Conservation (phyloP, 53 echinoderm and acorn worm species). For the Zoroaster sp. region DNA sequence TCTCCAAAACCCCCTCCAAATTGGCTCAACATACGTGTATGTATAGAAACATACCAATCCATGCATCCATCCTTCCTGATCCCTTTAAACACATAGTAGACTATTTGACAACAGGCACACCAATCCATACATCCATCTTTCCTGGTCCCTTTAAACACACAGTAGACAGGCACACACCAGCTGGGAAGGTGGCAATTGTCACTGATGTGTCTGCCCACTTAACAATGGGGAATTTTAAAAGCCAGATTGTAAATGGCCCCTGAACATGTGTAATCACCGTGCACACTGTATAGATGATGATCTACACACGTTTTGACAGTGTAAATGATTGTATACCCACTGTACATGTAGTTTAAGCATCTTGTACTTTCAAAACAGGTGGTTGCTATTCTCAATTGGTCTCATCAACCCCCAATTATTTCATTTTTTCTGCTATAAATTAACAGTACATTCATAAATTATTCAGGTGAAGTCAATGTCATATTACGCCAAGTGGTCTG, state of each 20-base stretch:
- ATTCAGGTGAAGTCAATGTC: not conserved
- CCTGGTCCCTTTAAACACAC: constrained; percentile 8
- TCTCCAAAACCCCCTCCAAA: no score
- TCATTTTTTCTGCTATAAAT: no score
- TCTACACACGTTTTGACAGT: not conserved
- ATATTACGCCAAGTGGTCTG: no score
- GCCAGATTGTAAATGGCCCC: constrained; percentile 49
- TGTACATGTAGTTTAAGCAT: not conserved
- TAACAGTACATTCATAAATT: not conserved
- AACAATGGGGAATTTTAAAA: constrained; percentile 13
- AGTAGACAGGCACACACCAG: constrained; percentile 13
- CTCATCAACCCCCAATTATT: not conserved
- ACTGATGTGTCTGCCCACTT: constrained; percentile 35
- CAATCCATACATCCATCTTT: not conserved
- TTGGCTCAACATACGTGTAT: no score
- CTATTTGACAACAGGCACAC: not conserved
- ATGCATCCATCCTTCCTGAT: not conserved
- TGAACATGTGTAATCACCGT: constrained; percentile 25
- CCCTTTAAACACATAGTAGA: not conserved
- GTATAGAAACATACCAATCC: not conserved
- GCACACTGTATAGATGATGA: not conserved
- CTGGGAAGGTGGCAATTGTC: constrained; percentile 42
- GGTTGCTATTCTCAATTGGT: not conserved
- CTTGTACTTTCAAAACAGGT: not conserved
- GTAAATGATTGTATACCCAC: not conserved